Evolutionary conservation across 2,797 vertebrate genomes (phyloP), one percentile per base, ranked within the genome.

Genomic region (Enoplosus armatus): DNA sequence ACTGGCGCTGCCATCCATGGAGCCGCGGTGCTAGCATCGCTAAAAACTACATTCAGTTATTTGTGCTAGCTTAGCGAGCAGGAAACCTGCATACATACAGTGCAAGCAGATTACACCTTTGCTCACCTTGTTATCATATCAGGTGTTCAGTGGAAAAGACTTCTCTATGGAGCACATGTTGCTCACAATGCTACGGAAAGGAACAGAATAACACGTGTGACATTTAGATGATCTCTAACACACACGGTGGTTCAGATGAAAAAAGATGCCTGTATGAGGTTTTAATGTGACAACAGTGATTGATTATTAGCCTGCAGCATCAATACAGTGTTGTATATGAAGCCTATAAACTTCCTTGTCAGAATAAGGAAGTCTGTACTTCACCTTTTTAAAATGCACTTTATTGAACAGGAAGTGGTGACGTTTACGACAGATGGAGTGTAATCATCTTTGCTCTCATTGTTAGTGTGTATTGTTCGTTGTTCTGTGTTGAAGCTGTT

Each of bases 311-410:
- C 15, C 43, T 41, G 27, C 53, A 48, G 31, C 41, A 2, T 48
- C 31, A 8, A 0, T 24, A 26, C 12, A 24, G 6, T 51, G 56
- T 33, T 51, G 11, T 22, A 4, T 18, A n/a, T 11, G 24, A 29
- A 64, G 31, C 14, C 14, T 41, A 14, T 31, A 15, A 51, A 8
- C 20, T 6, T 37, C 12, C 47, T 12, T 51, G 26, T 55, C 45
- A 15, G 37, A 41, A 50, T 64, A n/a, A 31, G 45, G 2, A 47
- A 14, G 45, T 56, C 24, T 26, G 18, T 15, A 12, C 62, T 54
- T 60, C 58, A n/a, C 24, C 20, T 33, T 24, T 8, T 61, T 41
- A 29, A 73, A 80, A 83, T 68, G 85, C 78, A 86, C 81, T 81
- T 84, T 81, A 81, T 48, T 29, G 53, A 56, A 33, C 50, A 80